phyloP scores from a whole-genome alignment of 2,888 invertebrate genomes.

The Sthenelais limicola region DNA sequence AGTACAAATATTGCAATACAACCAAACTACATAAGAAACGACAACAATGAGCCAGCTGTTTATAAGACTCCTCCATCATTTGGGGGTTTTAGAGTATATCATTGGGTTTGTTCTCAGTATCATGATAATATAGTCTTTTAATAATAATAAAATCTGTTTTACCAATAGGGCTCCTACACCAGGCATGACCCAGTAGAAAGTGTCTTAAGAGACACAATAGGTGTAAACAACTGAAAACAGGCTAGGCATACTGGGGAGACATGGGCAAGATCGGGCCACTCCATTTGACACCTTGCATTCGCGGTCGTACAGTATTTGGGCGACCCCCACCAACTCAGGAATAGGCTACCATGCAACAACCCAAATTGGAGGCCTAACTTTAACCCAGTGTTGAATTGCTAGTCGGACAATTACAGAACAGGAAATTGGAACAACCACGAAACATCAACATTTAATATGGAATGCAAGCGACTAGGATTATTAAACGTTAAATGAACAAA shows the following conservation, averaged over 20 bases:
- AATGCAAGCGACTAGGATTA: slow-evolving; percentile 49
- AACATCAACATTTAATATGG: slow-evolving; percentile 46
- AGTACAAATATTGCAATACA: slow-evolving; percentile 79
- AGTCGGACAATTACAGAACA: slow-evolving; percentile 41
- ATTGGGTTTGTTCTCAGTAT: too few relatives aligned
- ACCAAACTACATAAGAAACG: slow-evolving; percentile 66
- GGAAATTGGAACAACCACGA: slow-evolving; percentile 44
- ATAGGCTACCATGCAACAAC: slow-evolving; percentile 31
- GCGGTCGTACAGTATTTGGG: slow-evolving; percentile 1
- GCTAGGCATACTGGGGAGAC: slow-evolving; percentile 41
- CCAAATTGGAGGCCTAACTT: slow-evolving; percentile 34
- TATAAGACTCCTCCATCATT: slow-evolving; percentile 29
- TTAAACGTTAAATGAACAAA: slow-evolving; percentile 42
- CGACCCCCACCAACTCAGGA: slow-evolving; percentile 30
- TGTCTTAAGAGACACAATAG: slow-evolving; percentile 26
- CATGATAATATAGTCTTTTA: slow-evolving; percentile 37
- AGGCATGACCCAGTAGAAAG: slow-evolving; percentile 12
- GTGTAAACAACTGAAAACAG: slow-evolving; percentile 44
- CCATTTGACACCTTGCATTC: slow-evolving; percentile 29
- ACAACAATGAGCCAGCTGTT: slow-evolving; percentile 49
- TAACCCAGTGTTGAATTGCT: slow-evolving; percentile 40
- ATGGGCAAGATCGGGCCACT: slow-evolving; percentile 44
- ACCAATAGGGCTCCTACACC: slow-evolving; percentile 35
- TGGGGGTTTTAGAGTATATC: too few relatives aligned
- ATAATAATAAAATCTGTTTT: slow-evolving; percentile 28